Base-by-base conservation (phyloP, 2,797 vertebrate species). In the Hippocampus kuda region DNA sequence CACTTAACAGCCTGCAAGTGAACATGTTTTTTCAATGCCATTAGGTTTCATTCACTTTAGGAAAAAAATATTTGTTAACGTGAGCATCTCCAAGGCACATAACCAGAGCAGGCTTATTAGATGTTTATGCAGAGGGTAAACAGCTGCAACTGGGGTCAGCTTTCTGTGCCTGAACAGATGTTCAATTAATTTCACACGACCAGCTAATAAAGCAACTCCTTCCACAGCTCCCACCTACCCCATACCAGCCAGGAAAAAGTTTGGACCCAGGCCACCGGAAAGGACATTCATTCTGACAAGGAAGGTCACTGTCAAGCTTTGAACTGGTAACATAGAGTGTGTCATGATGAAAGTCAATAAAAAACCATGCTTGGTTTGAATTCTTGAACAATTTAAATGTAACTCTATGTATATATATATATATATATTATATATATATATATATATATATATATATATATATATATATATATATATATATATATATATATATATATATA, bases 151-250 rank as follows among this genome's bases (percentile, higher is more conserved):
- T 80, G 77, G 78, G 84, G 85, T 87, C 84, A 84, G 81, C 77
- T 85, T 86, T 85, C 77, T 83, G 77, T 82, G 79, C 71, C 75
- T 64, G 80, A 84, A 83, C 88, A 90, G 88, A 90, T 90, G 88
- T 89, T 85, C 83, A 83, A 88, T 90, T 89, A 90, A 89, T 89
- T 85, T 87, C 75, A 77, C 77, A 81, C 75, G 75, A 79, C 71
- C 75, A 72, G 81, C 83, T 85, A 88, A 88, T 89, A 87, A 85
- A 88, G 83, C 71, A 80, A 82, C 83, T 79, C 81, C 80, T 84
- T 87, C 83, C 84, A 75, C 70, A 84, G 69, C 80, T 78, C 75
- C 81, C 72, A 74, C 75, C 85, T 81, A 72, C 72, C 69, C 77
- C 73, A 71, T 74, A 80, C 48, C 27, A 74, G 79, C 75, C 82